Percentiles rank a stretch among this genome's conserved stretches.
Evolutionary conservation across 2,113 vertebrate species (phyloP).

Genomic region (Corythornis cristatus): DNA sequence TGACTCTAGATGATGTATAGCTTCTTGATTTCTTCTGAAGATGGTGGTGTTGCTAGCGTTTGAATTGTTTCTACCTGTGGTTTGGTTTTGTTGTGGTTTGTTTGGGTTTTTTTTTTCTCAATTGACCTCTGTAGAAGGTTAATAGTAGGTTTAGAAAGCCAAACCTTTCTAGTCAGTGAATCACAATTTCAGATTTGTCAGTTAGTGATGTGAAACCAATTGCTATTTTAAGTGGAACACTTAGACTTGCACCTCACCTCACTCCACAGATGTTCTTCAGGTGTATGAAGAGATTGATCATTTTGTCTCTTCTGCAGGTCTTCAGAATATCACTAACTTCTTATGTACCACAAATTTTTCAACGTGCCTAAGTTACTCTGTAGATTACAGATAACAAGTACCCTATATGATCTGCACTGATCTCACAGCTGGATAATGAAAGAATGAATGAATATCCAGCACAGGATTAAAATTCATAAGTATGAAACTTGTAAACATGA

Average conservation of each 20-base stretch:
- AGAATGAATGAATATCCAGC: constrained; percentile 28
- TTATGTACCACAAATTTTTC: constrained; percentile 17
- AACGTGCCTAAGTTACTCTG: background rate
- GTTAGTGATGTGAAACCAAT: constrained; percentile 51
- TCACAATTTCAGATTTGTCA: constrained; percentile 45
- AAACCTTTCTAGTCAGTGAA: constrained; percentile 47
- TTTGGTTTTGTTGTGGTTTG: background rate
- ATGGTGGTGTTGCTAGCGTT: background rate
- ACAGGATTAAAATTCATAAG: constrained; percentile 38
- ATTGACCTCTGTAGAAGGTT: constrained; percentile 49
- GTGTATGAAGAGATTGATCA: constrained; percentile 26
- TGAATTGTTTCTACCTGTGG: constrained; percentile 9
- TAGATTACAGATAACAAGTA: background rate
- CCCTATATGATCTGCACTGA: background rate
- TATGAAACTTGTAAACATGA: constrained; percentile 14
- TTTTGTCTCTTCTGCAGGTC: constrained; percentile 26
- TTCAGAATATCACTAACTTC: constrained; percentile 45
- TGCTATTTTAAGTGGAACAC: constrained; percentile 28
- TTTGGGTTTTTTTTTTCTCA: background rate
- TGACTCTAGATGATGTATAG: background rate
- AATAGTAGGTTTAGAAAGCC: constrained; percentile 49
- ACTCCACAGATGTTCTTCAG: background rate
- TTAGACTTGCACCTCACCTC: background rate
- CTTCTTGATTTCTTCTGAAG: constrained; percentile 36
- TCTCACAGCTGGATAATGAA: constrained; percentile 49